These are phyloP conservation scores for Tapirus indicus DNA, from an alignment of 2,797 vertebrate genomes.

Conservation along the genomic window DNA sequence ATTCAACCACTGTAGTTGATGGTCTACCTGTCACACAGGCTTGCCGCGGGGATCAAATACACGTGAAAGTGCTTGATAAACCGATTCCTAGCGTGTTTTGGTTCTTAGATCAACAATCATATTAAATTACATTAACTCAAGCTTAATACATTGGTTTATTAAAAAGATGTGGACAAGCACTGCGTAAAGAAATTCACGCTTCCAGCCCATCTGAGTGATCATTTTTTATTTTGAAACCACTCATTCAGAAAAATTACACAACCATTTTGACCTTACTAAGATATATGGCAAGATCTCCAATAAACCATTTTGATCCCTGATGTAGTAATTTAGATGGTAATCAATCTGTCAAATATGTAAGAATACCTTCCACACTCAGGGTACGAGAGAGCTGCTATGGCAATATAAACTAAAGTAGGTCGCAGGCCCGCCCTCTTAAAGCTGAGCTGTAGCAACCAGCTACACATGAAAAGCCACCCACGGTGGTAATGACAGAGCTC, in stretches of 20 bases:
- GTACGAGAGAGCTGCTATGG: background rate
- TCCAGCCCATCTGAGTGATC: background rate
- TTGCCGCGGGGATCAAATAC: background rate
- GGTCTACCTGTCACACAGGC: background rate
- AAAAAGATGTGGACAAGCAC: background rate
- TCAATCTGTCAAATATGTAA: background rate
- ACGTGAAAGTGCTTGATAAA: background rate
- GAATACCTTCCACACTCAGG: background rate
- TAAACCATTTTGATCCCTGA: background rate
- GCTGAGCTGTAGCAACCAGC: background rate
- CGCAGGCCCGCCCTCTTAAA: background rate
- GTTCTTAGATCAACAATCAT: background rate
- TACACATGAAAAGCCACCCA: background rate
- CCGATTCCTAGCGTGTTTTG: background rate
- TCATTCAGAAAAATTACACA: background rate
- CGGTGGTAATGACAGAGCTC: background rate
- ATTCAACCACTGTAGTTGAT: too few species aligned
- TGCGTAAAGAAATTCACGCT: background rate
- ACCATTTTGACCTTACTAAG: background rate
- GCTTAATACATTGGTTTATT: background rate
- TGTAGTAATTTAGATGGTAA: background rate
- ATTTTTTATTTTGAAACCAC: background rate
- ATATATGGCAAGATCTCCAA: background rate
- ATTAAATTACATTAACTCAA: background rate
- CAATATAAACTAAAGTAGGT: background rate